Evolutionary conservation across 1,140 invertebrate species (phyloP).

Genomic region (Phocides pigmalion): DNA sequence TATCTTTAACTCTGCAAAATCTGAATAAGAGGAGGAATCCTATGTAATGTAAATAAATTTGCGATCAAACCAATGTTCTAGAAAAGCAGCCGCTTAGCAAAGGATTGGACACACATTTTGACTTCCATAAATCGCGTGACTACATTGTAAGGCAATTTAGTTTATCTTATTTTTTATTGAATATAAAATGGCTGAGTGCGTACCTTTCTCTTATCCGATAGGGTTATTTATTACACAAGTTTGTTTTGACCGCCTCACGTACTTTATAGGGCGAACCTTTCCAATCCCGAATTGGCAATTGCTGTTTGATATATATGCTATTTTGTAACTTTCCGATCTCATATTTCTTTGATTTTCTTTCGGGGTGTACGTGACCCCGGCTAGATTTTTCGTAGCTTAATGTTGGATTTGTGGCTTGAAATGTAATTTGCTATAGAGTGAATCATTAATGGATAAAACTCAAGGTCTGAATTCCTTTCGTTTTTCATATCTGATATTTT

Average conservation of each 20-base stretch:
- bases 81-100: slow-evolving; percentile 1
- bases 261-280: slow-evolving; percentile 79
- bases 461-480: too few species aligned
- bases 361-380: slow-evolving; percentile 19
- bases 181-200: slow-evolving; percentile 71
- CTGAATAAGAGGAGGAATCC: too few species aligned
- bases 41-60: background rate
- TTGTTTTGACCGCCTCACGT: slow-evolving; percentile 81
- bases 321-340: slow-evolving; percentile 66
- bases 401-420: slow-evolving; percentile 16
- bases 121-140: slow-evolving; percentile 51
- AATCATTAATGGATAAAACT: too few species aligned
- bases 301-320: slow-evolving; percentile 74
- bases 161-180: slow-evolving; percentile 74
- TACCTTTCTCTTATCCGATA: slow-evolving; percentile 76
- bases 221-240: slow-evolving; percentile 80
- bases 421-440: slow-evolving; percentile 12
- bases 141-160: slow-evolving; percentile 68
- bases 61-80: background rate
- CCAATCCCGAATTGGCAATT: slow-evolving; percentile 77
- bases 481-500: too few species aligned
- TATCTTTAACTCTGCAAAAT: too few species aligned
- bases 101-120: slow-evolving; percentile 3
- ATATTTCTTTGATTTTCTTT: slow-evolving; percentile 55
- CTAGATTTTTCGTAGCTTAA: slow-evolving; percentile 15